Evolutionary conservation across 2,888 invertebrate species (phyloP), one percentile per base, ranked within the genome.

Genomic region (Pterostichus niger): DNA sequence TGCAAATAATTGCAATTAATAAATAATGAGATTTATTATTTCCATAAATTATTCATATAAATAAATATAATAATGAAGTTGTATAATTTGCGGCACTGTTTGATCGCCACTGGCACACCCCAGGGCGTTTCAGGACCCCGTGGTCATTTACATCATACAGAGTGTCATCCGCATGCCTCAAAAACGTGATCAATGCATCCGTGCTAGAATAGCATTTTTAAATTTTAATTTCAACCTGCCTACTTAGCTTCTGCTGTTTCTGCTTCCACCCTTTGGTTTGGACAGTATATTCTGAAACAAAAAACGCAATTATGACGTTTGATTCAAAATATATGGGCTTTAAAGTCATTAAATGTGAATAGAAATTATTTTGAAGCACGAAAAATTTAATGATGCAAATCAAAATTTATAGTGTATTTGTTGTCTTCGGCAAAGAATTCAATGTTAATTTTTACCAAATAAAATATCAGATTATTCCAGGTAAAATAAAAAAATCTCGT

Each of bases 121-220:
- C 68, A n/a, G 56, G 40, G 68, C 40, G 68, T 10, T 35, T 7
- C 17, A 10, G 40, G 15, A 44, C 68, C 40, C 40, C 13, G 40
- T 44, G 68, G 68, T 68, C 68, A 68, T 68, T 68, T 68, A 68
- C 68, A 68, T 68, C 40, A 68, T 68, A 35, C 44, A 13, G n/a
- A 31, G 33, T 68, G 68, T 68, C 68, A 68, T 68, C 40, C 68
- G 68, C 68, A 68, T 11, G 44, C 35, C 44, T 40, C 64, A 64
- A 68, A 68, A 68, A 68, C 40, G 44, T 35, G 68, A 68, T 68
- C 68, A 68, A 68, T 68, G 68, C 13, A 17, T 17, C 13, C n/a
- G 6, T 68, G 40, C 33, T 35, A 33, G 9, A 31, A 64, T 9
- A 13, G 24, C 56, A 17, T 15, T 40, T 68, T n/a, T 13, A 68